Conservation (phyloP, 2,888 invertebrate genomes). For the Acrocyrtus sp. region DNA sequence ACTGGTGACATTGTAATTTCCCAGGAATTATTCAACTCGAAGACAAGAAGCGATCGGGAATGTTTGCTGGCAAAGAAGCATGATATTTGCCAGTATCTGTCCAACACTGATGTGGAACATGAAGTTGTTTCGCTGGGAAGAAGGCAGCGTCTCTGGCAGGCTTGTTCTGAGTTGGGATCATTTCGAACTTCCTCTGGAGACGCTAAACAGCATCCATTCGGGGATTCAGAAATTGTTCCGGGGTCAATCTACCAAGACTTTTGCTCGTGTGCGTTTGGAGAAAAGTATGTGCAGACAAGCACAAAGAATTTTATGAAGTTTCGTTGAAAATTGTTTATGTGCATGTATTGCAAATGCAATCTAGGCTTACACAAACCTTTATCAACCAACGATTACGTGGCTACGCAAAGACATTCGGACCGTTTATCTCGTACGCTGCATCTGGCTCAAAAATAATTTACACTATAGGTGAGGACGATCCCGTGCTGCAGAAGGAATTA, state of each 20-base stretch:
- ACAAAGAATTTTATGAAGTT: background rate
- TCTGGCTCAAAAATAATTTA: constrained; percentile 28
- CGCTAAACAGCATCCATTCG: constrained; percentile 18
- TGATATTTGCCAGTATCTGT: constrained; percentile 20
- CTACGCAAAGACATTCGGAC: constrained; percentile 4
- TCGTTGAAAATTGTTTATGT: background rate
- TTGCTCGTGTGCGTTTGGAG: constrained; percentile 29
- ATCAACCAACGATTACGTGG: constrained; percentile 11
- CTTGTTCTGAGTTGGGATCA: constrained; percentile 30
- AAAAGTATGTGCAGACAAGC: background rate
- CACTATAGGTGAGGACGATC: constrained; percentile 33
- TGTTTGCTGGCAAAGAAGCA: constrained; percentile 18
- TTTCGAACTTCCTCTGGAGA: constrained; percentile 23
- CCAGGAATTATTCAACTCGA: constrained; percentile 17
- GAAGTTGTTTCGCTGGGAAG: constrained; percentile 17
- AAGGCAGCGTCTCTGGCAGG: constrained; percentile 24
- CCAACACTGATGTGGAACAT: background rate
- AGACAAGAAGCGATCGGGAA: constrained; percentile 1
- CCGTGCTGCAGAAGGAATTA: constrained; percentile 17
- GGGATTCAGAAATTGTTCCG: constrained; percentile 6
- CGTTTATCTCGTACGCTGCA: background rate
- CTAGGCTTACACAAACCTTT: background rate
- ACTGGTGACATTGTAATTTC: constrained; percentile 20
- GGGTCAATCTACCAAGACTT: constrained; percentile 12
- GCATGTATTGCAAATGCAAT: too few species aligned